These are phyloP conservation scores for Odontesthes bonariensis DNA, from an alignment of 2,113 vertebrate genomes.

Conservation along the genomic window DNA sequence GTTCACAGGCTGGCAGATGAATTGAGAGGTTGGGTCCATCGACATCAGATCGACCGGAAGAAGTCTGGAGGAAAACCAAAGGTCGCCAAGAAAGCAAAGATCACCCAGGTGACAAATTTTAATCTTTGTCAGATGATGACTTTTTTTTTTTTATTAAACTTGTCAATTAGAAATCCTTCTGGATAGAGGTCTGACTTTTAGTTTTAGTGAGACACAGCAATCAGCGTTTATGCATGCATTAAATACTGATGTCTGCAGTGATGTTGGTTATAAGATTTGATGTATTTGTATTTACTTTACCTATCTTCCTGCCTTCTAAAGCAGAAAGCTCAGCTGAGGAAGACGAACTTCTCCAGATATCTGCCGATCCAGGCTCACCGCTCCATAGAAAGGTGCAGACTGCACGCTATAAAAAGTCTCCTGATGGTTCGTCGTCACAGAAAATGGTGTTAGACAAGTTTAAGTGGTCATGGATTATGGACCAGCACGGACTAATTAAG, in stretches of 20 bases:
- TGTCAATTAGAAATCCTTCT: too few relatives aligned
- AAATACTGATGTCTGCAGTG: too few relatives aligned
- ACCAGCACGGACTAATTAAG: too few relatives aligned
- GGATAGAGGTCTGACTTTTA: too few relatives aligned
- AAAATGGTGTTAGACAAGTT: background rate
- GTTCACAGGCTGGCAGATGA: slow-evolving; percentile 87
- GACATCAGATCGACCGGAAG: slow-evolving; percentile 89
- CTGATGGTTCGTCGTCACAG: too few relatives aligned
- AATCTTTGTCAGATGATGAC: too few relatives aligned
- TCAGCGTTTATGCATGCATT: background rate
- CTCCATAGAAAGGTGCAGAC: slow-evolving; percentile 77
- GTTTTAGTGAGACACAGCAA: too few relatives aligned
- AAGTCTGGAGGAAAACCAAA: slow-evolving; percentile 83
- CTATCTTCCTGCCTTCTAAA: background rate
- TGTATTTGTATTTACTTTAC: background rate
- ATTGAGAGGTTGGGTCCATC: slow-evolving; percentile 89
- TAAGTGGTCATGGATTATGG: background rate
- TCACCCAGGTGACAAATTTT: slow-evolving; percentile 82
- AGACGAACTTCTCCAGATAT: slow-evolving; percentile 84
- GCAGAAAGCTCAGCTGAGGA: slow-evolving; percentile 86
- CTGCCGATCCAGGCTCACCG: slow-evolving; percentile 83
- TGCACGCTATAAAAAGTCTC: background rate
- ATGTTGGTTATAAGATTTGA: background rate
- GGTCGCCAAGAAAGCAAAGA: slow-evolving; percentile 76
- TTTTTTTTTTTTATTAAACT: too few relatives aligned